Evolutionary conservation across 2,888 invertebrate genomes (phyloP), one percentile per base, ranked within the genome.

Genomic region (Lepidochrysops patricia): DNA sequence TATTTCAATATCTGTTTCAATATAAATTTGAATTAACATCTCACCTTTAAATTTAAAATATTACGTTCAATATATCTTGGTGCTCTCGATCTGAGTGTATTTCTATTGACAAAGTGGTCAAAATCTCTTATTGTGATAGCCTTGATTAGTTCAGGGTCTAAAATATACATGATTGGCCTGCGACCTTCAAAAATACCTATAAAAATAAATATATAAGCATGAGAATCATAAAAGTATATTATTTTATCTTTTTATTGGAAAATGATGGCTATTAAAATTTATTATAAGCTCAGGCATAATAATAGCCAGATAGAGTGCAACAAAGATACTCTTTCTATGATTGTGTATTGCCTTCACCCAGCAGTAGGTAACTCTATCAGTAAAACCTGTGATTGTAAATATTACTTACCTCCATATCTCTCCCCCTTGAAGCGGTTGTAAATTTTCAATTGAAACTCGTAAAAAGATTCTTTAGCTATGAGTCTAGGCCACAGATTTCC

Each of bases 81-180:
- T 63, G 82, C 77, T 25, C 72, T 77, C 13, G 75, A 73, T 58
- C 70, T 75, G 2, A 90, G 65, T 5, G 78, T 68, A 54, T 80
- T 81, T 34, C 91, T 75, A 64, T 92, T 91, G 12, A 88, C 80
- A 67, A 92, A 92, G 73, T 90, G 79, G 59, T 92, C 91, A 70
- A 91, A 91, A 68, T 92, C 91, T 61, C 91, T 83, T 26, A 92
- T 89, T 61, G 89, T 82, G 4, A 92, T 74, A 37, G 86, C 80
- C 72, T 91, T 92, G 5, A 93, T 89, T 13, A 92, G 69, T 3
- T 92, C 91, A 4, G 90, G 84, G 71, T 92, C 91, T 64, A 87
- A 72, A 0, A 92, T 64, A 32, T 90, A 76, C 13, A 92, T 69
- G 0, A 85, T 64, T 3, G 92, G 91, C 59, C 82, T 74, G 61